Percentiles rank a stretch among this genome's conserved stretches.
These are phyloP conservation scores for Venustoraphidia nigricollis DNA, from an alignment of 2,888 invertebrate species.

Conservation along the genomic window DNA sequence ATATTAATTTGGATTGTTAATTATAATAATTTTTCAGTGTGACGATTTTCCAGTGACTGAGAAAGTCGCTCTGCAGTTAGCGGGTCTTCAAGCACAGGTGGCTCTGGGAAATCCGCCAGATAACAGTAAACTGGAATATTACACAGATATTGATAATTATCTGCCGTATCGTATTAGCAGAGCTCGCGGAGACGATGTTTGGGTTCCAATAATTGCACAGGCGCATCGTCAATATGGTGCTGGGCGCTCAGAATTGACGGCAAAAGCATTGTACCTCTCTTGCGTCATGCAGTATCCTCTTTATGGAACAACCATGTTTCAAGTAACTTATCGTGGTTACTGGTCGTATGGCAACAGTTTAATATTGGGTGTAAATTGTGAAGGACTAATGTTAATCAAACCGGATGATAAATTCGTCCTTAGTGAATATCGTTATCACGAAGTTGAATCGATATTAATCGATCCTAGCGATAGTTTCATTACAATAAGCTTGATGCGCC, in stretches of 20 bases:
- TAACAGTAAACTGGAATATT: slow-evolving; percentile 67
- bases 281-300: slow-evolving; percentile 95
- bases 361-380: slow-evolving; percentile 76
- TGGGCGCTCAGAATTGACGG: slow-evolving; percentile 79
- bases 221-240: slow-evolving; percentile 83
- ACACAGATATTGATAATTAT: slow-evolving; percentile 82
- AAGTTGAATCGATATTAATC: slow-evolving; percentile 79
- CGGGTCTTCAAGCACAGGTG: slow-evolving; percentile 88
- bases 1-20: too few relatives aligned
- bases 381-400: slow-evolving; percentile 81
- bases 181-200: slow-evolving; percentile 64
- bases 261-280: slow-evolving; percentile 83
- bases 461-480: slow-evolving; percentile 88
- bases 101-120: slow-evolving; percentile 75
- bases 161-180: slow-evolving; percentile 70
- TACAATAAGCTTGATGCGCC: slow-evolving; percentile 70
- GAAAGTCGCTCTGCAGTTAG: slow-evolving; percentile 84
- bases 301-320: slow-evolving; percentile 33
- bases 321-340: slow-evolving; percentile 83
- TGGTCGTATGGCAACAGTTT: slow-evolving; percentile 72
- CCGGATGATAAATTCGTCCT: slow-evolving; percentile 84
- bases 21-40: slow-evolving; percentile 38
- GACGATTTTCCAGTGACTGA: slow-evolving; percentile 92
- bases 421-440: slow-evolving; percentile 78
- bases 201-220: slow-evolving; percentile 77